Evolutionary conservation across 2,113 vertebrate species (phyloP).

Genomic region (Tychaedon coryphoeus): DNA sequence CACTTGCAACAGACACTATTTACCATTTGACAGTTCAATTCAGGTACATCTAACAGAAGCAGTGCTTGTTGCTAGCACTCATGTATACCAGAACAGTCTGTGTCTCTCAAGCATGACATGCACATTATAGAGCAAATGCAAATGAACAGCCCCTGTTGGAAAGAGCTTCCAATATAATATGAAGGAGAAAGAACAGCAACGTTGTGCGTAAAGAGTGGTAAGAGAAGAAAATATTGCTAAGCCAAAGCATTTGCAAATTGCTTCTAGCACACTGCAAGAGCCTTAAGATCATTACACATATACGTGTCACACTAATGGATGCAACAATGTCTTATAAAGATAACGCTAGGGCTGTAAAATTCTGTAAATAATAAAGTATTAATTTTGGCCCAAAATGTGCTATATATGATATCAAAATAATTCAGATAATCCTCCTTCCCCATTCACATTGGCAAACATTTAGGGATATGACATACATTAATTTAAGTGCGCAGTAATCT

Average conservation of each 20-base stretch:
- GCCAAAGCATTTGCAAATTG: not conserved
- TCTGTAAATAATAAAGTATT: not conserved
- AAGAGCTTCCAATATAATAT: conserved; percentile 6
- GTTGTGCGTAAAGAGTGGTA: rapidly evolving
- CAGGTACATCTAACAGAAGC: conserved; percentile 23
- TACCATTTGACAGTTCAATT: conserved; percentile 64
- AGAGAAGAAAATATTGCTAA: not conserved
- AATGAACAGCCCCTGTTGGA: conserved; percentile 14
- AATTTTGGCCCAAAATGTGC: not conserved
- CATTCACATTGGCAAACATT: not conserved
- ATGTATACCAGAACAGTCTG: conserved; percentile 29
- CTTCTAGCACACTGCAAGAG: not conserved
- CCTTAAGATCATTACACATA: not conserved
- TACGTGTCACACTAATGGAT: not conserved
- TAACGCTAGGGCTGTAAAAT: not conserved
- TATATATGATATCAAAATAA: not conserved
- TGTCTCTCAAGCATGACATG: conserved; percentile 44
- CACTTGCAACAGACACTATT: conserved; percentile 39
- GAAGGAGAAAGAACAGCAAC: not conserved
- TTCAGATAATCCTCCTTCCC: not conserved
- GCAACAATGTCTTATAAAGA: not conserved
- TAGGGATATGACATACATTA: not conserved
- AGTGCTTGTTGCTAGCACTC: not conserved
- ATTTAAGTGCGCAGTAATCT: not conserved
- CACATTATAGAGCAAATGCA: conserved; percentile 46